Conservation (phyloP, 2,888 invertebrate genomes). For the Drosophila affinis region DNA sequence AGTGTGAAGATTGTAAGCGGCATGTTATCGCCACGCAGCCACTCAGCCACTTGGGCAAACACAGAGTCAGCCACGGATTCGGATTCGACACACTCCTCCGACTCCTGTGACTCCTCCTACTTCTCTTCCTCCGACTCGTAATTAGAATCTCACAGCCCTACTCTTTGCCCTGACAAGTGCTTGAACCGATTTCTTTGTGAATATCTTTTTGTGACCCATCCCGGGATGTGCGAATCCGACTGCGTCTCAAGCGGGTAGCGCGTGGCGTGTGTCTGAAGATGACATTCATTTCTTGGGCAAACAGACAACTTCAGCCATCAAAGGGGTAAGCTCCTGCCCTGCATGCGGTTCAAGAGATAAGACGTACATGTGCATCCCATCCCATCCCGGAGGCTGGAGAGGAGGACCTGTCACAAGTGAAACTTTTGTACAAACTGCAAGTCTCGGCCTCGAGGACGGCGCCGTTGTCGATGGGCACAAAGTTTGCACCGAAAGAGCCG, state of each 20-base stretch:
- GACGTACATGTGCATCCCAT: constrained; percentile 30
- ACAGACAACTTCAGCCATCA: constrained; percentile 48
- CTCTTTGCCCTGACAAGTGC: constrained; percentile 8
- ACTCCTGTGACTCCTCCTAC: too few relatives aligned
- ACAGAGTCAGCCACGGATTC: constrained; percentile 13
- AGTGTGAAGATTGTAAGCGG: constrained; percentile 20
- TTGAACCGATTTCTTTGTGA: neutral
- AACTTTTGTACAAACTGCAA: constrained; percentile 24
- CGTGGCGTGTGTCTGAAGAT: constrained; percentile 31
- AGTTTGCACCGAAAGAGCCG: constrained; percentile 35
- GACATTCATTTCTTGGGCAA: constrained; percentile 58
- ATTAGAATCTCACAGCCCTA: constrained; percentile 24
- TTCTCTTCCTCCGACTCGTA: neutral
- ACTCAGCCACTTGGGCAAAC: constrained; percentile 18
- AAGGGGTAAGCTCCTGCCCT: constrained; percentile 38
- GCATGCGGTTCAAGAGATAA: constrained; percentile 52
- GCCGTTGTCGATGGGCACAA: constrained; percentile 33
- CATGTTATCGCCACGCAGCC: constrained; percentile 29
- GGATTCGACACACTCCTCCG: constrained; percentile 4
- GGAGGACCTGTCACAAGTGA: constrained; percentile 12
- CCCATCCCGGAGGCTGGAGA: neutral
- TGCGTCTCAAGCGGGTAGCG: constrained; percentile 27
- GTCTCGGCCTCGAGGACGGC: constrained; percentile 4
- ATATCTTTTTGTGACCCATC: constrained; percentile 2
- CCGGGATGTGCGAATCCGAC: too few relatives aligned